Percentiles rank a stretch among this genome's conserved stretches.
Conservation (phyloP, 2,113 vertebrate species). For the Melanerpes formicivorus region DNA sequence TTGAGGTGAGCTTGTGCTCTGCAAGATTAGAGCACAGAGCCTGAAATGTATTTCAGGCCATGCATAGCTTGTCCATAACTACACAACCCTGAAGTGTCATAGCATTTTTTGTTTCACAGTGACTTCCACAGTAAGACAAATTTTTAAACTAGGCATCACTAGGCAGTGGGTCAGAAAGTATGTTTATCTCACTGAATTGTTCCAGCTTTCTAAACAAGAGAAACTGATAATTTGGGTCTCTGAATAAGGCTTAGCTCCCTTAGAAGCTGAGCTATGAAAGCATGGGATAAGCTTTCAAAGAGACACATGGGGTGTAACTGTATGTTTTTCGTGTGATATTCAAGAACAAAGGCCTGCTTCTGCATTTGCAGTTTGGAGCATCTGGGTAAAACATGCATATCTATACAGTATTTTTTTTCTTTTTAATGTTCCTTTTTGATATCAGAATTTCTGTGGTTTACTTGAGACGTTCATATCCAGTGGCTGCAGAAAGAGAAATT, state of each 20-base stretch:
- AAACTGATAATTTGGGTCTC: constrained; percentile 40
- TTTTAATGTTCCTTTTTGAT: neutral
- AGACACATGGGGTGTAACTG: neutral
- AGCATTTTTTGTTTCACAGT: constrained; percentile 3
- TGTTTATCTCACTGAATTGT: constrained; percentile 38
- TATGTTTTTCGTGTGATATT: neutral
- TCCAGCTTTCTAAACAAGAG: constrained; percentile 27
- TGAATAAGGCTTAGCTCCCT: constrained; percentile 45
- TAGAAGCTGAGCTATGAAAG: constrained; percentile 27
- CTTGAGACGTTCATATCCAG: neutral
- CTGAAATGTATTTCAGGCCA: constrained; percentile 18
- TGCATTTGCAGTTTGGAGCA: neutral
- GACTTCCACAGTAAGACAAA: neutral
- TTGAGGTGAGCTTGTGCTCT: constrained; percentile 1
- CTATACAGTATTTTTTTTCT: neutral
- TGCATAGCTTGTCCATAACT: neutral
- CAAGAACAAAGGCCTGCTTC: neutral
- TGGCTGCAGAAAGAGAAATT: neutral
- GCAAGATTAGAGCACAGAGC: constrained; percentile 9
- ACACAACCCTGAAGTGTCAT: neutral
- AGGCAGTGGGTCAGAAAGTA: constrained; percentile 37
- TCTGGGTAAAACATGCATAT: neutral
- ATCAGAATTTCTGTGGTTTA: neutral
- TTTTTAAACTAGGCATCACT: constrained; percentile 21
- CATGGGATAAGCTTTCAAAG: neutral